phyloP scores from a whole-genome alignment of 2,888 invertebrate genomes.

The Nebria salina region DNA sequence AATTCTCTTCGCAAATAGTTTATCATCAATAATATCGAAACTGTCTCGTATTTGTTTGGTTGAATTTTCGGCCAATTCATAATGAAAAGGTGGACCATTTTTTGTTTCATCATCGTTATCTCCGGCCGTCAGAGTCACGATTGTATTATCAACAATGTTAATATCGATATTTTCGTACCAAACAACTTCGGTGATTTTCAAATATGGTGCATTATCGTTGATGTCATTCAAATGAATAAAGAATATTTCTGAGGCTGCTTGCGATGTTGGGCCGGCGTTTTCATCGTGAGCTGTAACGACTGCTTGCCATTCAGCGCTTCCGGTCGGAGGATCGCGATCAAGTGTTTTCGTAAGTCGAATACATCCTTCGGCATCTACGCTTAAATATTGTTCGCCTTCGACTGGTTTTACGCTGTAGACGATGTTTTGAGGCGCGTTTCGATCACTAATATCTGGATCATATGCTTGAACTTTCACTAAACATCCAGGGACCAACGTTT shows the following conservation, averaged over 20 bases:
- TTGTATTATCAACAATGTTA: slow-evolving; percentile 63
- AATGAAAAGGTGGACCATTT: slow-evolving; percentile 88
- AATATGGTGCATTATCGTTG: slow-evolving; percentile 93
- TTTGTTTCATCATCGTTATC: slow-evolving; percentile 84
- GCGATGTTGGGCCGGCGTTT: slow-evolving; percentile 72
- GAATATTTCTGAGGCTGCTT: slow-evolving; percentile 73
- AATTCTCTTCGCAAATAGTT: slow-evolving; percentile 74
- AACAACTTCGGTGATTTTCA: slow-evolving; percentile 81
- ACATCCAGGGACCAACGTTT: slow-evolving; percentile 74
- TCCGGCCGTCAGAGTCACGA: slow-evolving; percentile 74
- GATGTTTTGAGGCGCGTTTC: slow-evolving; percentile 79
- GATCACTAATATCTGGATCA: slow-evolving; percentile 86
- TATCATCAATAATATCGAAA: slow-evolving; percentile 76
- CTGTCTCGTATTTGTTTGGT: slow-evolving; percentile 74
- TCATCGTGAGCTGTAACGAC: slow-evolving; percentile 80
- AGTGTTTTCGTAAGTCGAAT: slow-evolving; percentile 75
- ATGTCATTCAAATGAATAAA: slow-evolving; percentile 79
- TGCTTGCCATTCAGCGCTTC: slow-evolving; percentile 82
- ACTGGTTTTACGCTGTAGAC: slow-evolving; percentile 78
- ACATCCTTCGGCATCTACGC: slow-evolving; percentile 77
- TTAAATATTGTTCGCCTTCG: slow-evolving; percentile 75
- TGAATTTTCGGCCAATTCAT: slow-evolving; percentile 73
- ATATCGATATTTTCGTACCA: slow-evolving; percentile 85
- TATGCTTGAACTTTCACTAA: slow-evolving; percentile 79
- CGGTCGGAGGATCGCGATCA: slow-evolving; percentile 89